Evolutionary conservation across 2,113 vertebrate species (phyloP).

Genomic region (Odobenus rosmarus): DNA sequence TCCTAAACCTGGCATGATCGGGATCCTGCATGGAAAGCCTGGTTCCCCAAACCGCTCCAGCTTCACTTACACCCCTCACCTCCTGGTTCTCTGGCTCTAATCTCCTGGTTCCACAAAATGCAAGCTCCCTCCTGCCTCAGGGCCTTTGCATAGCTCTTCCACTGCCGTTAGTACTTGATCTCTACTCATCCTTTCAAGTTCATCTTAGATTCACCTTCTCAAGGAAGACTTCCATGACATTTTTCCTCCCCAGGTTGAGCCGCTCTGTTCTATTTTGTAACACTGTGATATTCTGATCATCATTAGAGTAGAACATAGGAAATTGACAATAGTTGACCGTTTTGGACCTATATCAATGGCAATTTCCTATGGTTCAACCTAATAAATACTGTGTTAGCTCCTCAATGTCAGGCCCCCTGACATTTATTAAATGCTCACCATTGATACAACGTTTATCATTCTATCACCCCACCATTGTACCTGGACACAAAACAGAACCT

Average conservation of each 20-base stretch:
- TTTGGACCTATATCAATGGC: not conserved
- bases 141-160: not conserved
- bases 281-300: not conserved
- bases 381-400: not conserved
- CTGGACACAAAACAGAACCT: not conserved
- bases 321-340: not conserved
- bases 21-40: not conserved
- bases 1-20: not conserved
- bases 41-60: not conserved
- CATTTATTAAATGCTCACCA: not conserved
- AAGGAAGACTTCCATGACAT: not conserved
- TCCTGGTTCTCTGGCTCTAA: not conserved
- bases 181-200: not conserved
- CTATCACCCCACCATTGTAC: not conserved
- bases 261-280: not conserved
- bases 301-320: not conserved
- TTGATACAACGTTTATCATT: not conserved
- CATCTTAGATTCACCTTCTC: not conserved
- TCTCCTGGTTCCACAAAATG: not conserved
- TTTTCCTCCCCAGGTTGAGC: not conserved
- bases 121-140: not conserved
- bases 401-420: not conserved
- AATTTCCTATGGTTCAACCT: not conserved
- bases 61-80: not conserved
- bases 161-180: too few relatives aligned